Percentiles rank a stretch among this genome's conserved stretches.
Evolutionary conservation across 2,113 vertebrate species (phyloP).

Genomic region (Dolichallabes microphthalmus): DNA sequence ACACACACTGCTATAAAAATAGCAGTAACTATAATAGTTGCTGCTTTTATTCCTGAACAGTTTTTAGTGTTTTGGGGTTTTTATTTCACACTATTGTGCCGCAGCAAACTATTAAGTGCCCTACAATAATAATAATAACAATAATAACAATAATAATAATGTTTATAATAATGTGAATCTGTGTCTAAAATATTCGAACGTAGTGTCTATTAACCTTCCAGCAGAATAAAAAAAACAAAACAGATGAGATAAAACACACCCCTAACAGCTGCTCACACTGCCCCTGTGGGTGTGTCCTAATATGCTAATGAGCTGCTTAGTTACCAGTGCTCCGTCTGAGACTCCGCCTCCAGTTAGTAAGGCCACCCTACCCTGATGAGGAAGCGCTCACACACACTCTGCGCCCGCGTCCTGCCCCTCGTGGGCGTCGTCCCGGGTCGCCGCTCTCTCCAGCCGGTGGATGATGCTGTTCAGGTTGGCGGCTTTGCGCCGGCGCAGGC

Average conservation of each 20-base stretch:
- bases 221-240: neutral
- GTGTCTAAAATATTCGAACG: neutral
- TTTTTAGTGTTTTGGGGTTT: neutral
- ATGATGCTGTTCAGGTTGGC: conserved; percentile 94
- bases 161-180: neutral
- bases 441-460: conserved; percentile 88
- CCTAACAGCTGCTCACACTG: neutral
- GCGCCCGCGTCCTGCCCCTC: conserved; percentile 85
- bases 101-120: neutral
- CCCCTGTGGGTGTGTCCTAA: neutral
- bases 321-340: neutral
- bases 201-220: neutral
- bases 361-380: neutral
- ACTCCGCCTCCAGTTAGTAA: neutral
- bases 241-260: neutral
- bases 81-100: neutral
- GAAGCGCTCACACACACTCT: neutral
- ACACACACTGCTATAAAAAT: neutral
- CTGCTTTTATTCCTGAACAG: conserved; percentile 19
- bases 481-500: conserved; percentile 86
- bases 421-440: conserved; percentile 84
- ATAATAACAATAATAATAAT: neutral
- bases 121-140: neutral
- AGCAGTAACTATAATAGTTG: neutral
- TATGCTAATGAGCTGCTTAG: neutral